Base-by-base conservation (phyloP, 2,888 invertebrate species). In the Meteorus colon region DNA sequence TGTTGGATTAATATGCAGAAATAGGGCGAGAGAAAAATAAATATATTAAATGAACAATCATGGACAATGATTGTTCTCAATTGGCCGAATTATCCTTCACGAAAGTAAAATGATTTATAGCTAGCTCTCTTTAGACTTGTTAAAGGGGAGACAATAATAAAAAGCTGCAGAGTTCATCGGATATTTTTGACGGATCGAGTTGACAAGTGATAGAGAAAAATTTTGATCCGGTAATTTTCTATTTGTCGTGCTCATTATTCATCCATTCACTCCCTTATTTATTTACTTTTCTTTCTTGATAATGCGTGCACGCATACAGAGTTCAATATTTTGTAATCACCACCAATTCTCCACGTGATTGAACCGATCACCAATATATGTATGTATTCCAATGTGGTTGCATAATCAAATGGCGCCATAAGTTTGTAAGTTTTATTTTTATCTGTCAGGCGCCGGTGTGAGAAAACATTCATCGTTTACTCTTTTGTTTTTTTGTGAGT, bases 281-380 rank as follows among this genome's bases (percentile, higher is more conserved):
- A 41, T 19, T 70, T 55, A 60, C 34, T 16, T n/a, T 60, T 59
- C 59, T 37, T 37, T 70, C 41, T 70, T 37, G 59, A 24, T 41
- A 31, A 27, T 37, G 59, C 34, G 5, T 37, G 14, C 55, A 51
- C n/a, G 51, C 37, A 69, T 51, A 55, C 34, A 29, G 62, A 71
- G 65, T 66, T 75, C 63, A 67, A 67, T 71, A 41, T 75, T 67
- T 75, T 59, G 60, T 48, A 75, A 75, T 75, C 59, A 37, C 4
- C 75, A 75, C 71, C 66, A 51, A 45, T 34, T 24, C 34, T 31
- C 45, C 63, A 65, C 70, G 71, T 75, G 75, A 75, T 59, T 45
- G 65, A 70, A 24, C 31, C 34, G 12, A 27, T 29, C 12, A 16
- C 16, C 14, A 12, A 69, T 69, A 48, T n/a, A 48, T 69, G 45